Conservation (phyloP, 2,888 invertebrate genomes). For the Xanthorhoe designata region DNA sequence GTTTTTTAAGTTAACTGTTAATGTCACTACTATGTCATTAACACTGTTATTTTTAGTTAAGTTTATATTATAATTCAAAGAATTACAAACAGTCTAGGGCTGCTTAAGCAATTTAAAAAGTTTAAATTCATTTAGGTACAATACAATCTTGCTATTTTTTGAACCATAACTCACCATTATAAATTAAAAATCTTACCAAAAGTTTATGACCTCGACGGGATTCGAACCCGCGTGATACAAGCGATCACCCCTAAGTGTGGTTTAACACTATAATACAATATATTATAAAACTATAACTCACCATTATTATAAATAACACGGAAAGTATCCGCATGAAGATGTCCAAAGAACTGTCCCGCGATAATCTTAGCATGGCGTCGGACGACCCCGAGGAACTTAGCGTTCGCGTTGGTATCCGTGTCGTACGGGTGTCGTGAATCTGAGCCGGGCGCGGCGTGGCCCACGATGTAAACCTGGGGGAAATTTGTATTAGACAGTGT, state of each 20-base stretch:
- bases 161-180: constrained; percentile 85
- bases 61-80: no score
- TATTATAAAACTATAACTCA: constrained; percentile 69
- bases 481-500: neutral
- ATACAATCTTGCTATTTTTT: neutral
- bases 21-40: no score
- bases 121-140: neutral
- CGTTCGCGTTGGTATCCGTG: constrained; percentile 91
- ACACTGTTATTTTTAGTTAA: no score
- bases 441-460: constrained; percentile 95
- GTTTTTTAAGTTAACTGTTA: no score
- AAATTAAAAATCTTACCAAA: no score
- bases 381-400: constrained; percentile 90
- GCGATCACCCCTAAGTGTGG: no score
- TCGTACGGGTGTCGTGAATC: constrained; percentile 91
- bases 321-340: constrained; percentile 96
- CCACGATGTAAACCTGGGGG: constrained; percentile 93
- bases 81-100: neutral
- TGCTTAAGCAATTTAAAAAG: neutral
- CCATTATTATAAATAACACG: constrained; percentile 93
- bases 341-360: constrained; percentile 96
- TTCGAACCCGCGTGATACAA: no score
- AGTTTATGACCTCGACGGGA: no score
- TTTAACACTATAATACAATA: no score
- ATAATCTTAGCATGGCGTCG: constrained; percentile 92